Conservation (phyloP, 2,888 invertebrate species). For the Nymphalis c-album region DNA sequence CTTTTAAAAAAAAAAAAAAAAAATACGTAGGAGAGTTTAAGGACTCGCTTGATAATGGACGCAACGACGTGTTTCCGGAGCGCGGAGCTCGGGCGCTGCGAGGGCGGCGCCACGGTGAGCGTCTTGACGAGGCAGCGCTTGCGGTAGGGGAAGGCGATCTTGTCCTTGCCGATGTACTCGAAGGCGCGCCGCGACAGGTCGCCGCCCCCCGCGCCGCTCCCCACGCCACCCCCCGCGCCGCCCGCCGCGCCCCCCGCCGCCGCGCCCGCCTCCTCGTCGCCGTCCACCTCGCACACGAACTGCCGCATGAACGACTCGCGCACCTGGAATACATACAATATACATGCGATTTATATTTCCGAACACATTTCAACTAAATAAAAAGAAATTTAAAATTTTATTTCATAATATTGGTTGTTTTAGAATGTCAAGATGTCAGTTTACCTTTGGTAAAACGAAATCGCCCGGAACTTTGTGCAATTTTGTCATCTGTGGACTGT, state of each 20-base stretch:
- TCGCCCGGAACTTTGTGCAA: conserved; percentile 96
- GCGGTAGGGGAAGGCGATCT: conserved; percentile 83
- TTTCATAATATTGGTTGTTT: too few relatives aligned
- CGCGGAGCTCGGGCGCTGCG: conserved; percentile 89
- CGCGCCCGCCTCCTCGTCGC: conserved; percentile 86
- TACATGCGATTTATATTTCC: too few relatives aligned
- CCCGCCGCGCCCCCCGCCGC: conserved; percentile 42
- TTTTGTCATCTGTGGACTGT: conserved; percentile 98
- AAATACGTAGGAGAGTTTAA: background rate
- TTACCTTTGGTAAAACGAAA: conserved; percentile 92
- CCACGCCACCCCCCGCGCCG: conserved; percentile 36
- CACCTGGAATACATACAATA: conserved; percentile 75
- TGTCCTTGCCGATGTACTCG: conserved; percentile 69
- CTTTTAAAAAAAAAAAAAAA: background rate
- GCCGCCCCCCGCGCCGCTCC: conserved; percentile 39
- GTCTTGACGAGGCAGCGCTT: conserved; percentile 92
- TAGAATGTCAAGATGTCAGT: background rate
- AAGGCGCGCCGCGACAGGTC: conserved; percentile 66
- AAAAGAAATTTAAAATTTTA: background rate
- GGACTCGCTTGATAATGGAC: conserved; percentile 90
- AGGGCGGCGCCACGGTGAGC: conserved; percentile 90
- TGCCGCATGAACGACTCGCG: conserved; percentile 99
- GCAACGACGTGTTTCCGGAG: conserved; percentile 90
- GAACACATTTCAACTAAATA: too few relatives aligned
- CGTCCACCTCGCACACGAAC: conserved; percentile 94